Base-by-base conservation (phyloP, 2,888 invertebrate species). In the Drosophila villosipedis region DNA sequence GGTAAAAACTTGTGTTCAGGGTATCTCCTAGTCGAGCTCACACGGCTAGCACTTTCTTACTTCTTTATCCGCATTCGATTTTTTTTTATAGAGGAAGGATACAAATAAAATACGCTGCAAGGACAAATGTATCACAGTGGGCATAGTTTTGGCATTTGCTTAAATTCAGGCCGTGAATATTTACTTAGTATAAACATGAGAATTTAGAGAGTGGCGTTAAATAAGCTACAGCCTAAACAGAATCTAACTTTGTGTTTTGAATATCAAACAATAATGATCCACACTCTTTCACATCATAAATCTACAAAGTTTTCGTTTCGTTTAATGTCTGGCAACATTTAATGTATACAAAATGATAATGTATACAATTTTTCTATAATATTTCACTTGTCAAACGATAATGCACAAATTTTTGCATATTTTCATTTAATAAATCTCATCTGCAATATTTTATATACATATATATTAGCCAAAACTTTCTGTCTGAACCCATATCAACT, bases 41-140 rank as follows among this genome's bases (percentile, higher is more conserved):
- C 4, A 25, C 16, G 4, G 25, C 47, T 47, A 9, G 4, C 16
- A 65, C 47, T 66, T 64, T 75, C 4, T 63, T 61, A 49, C 69
- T 66, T 65, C 73, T 73, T 66, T 53, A 65, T n/a, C 33, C 16
- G 66, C 41, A 52, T 59, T 65, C 60, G 35, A 12, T 25, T 63
- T 75, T 65, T 55, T 31, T 57, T 35, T 31, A 50, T 41, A 41
- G 12, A n/a, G 31, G 16, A 52, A 68, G 68, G 61, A 50, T 50
- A 4, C n/a, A 53, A 72, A 31, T 31, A 49, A 55, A 59, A 59
- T 53, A 37, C 64, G 9, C 0, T 25, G 41, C 70, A 70, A 72
- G 49, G 57, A 59, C 31, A 73, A 73, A 47, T 55, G 25, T n/a
- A n/a, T 4, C 16, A 35, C n/a, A 55, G 25, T 25, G 39, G 10